Evolutionary conservation across 2,113 vertebrate genomes (phyloP).

Genomic region (Etheostoma spectabile): DNA sequence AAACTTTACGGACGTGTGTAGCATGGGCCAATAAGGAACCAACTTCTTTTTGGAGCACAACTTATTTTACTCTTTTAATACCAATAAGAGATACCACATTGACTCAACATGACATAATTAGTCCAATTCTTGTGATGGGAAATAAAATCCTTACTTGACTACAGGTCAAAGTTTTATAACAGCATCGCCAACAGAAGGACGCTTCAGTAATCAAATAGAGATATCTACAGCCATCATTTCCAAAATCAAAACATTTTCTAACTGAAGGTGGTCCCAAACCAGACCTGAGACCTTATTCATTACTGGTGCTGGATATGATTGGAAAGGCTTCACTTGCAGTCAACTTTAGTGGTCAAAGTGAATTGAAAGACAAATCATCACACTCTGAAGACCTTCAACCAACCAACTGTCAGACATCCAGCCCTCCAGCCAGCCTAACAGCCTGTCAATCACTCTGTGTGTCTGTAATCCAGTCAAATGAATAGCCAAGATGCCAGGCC

Average conservation of each 20-base stretch:
- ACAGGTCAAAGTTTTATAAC: neutral
- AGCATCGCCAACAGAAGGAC: neutral
- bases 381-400: neutral
- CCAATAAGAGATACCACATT: too few species aligned
- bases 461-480: slow-evolving; percentile 15
- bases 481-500: slow-evolving; percentile 5
- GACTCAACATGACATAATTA: neutral
- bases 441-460: neutral
- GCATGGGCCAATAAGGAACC: too few species aligned
- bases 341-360: neutral
- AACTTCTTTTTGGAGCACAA: too few species aligned
- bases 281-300: neutral
- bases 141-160: neutral
- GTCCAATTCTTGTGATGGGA: neutral
- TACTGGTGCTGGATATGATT: neutral
- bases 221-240: neutral
- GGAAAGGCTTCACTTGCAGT: neutral
- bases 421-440: neutral
- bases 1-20: too few species aligned
- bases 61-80: too few species aligned
- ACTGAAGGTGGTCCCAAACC: neutral
- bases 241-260: neutral
- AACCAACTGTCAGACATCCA: neutral
- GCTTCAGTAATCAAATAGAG: neutral
- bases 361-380: neutral